Evolutionary conservation across 2,888 invertebrate species (phyloP).

Genomic region (Sycophila texana): DNA sequence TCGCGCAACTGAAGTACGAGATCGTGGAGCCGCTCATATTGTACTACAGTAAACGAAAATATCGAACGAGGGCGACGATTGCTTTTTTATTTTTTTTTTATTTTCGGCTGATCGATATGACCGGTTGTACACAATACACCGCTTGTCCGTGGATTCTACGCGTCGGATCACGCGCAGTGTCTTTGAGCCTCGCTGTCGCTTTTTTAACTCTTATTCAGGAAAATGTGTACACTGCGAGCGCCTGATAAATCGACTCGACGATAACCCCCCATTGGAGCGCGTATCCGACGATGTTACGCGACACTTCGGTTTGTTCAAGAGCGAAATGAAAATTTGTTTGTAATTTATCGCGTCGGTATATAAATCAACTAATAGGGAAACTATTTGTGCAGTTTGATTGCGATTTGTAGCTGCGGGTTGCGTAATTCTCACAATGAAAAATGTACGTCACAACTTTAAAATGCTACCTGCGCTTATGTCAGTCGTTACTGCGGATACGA

Average conservation of each 20-base stretch:
- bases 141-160: slow-evolving; percentile 16
- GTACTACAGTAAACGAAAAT: slow-evolving; percentile 48
- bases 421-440: too few relatives aligned
- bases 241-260: slow-evolving; percentile 28
- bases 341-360: too few relatives aligned
- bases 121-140: not conserved
- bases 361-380: too few relatives aligned
- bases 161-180: not conserved
- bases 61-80: slow-evolving; percentile 12
- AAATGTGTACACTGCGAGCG: not conserved
- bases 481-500: too few relatives aligned
- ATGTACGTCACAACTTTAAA: too few relatives aligned
- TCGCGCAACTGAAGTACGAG: not conserved
- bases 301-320: slow-evolving; percentile 16
- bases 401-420: too few relatives aligned
- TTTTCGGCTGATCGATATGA: not conserved
- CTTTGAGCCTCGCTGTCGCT: not conserved
- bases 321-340: too few relatives aligned
- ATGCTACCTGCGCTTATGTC: too few relatives aligned
- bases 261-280: not conserved
- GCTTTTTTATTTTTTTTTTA: too few relatives aligned
- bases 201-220: not conserved
- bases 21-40: slow-evolving; percentile 26
- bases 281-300: not conserved
- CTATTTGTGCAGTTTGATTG: too few relatives aligned